Conservation (phyloP, 2,113 vertebrate genomes). For the Entomyzon cyanotis region DNA sequence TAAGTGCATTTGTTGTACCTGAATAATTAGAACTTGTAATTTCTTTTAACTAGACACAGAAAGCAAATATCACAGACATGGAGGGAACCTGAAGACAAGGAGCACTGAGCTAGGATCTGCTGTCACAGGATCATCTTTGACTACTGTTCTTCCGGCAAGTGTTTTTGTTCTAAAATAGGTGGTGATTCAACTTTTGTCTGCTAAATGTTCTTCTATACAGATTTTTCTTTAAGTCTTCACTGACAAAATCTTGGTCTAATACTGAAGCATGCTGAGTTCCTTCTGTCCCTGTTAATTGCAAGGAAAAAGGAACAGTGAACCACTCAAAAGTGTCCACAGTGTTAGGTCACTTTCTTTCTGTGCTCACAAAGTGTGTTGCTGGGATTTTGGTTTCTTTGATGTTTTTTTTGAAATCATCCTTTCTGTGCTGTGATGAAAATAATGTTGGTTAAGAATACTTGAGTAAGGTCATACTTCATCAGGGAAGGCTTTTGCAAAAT, state of each 20-base stretch:
- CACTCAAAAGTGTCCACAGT: background rate
- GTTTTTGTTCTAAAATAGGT: background rate
- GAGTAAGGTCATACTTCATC: background rate
- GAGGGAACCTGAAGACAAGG: slow-evolving; percentile 54
- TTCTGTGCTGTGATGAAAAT: background rate
- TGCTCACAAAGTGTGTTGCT: background rate
- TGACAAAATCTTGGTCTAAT: background rate
- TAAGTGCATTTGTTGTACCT: background rate
- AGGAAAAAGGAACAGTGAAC: background rate
- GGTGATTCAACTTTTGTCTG: background rate
- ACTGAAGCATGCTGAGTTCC: background rate
- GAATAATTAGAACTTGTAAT: background rate
- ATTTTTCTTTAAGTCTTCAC: background rate
- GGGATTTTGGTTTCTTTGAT: background rate
- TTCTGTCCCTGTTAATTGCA: background rate
- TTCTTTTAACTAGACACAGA: slow-evolving; percentile 22
- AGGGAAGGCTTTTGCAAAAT: background rate
- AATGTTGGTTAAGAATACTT: background rate
- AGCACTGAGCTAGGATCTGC: slow-evolving; percentile 30
- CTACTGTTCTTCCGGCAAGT: slow-evolving; percentile 71
- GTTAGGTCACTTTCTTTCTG: background rate
- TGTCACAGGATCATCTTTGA: slow-evolving; percentile 40
- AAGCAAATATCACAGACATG: slow-evolving; percentile 53
- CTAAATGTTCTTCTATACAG: background rate
- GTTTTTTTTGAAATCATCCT: background rate